Evolutionary conservation across 2,797 vertebrate genomes (phyloP).

Genomic region (Hafferia zeledoni): DNA sequence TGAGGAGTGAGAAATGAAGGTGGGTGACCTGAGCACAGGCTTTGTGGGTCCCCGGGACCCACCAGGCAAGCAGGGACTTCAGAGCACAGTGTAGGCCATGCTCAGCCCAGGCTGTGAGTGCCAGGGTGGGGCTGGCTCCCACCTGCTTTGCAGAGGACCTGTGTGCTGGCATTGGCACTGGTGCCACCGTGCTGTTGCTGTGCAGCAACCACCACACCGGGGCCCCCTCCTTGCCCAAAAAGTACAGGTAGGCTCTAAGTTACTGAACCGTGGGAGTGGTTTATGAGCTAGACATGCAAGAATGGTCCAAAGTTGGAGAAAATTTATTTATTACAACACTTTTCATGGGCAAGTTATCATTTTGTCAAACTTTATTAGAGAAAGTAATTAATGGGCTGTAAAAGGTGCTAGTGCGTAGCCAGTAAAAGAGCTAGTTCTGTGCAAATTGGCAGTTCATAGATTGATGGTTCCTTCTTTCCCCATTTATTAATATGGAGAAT

Average conservation of each 20-base stretch:
- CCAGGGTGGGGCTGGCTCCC: not conserved
- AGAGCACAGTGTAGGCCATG: not conserved
- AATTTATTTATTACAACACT: conserved; percentile 86
- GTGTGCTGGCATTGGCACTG: not conserved
- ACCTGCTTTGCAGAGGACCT: not conserved
- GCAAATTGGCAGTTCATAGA: conserved; percentile 80
- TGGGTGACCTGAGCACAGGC: not conserved
- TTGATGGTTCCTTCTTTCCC: conserved; percentile 79
- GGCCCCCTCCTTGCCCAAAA: not conserved
- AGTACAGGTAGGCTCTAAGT: conserved; percentile 58
- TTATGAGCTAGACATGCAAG: conserved; percentile 81
- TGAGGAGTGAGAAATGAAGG: not conserved
- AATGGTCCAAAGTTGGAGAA: conserved; percentile 78
- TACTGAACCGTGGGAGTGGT: conserved; percentile 74
- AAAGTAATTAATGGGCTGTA: conserved; percentile 88
- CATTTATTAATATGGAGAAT: conserved; percentile 80
- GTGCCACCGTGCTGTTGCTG: not conserved
- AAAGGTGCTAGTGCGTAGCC: conserved; percentile 84
- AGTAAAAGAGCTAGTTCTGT: conserved; percentile 79
- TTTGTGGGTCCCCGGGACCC: not conserved
- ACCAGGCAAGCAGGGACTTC: not conserved
- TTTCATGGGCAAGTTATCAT: conserved; percentile 86
- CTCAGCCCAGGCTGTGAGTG: not conserved
- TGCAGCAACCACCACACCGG: not conserved
- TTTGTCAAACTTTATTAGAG: conserved; percentile 89